phyloP scores from a whole-genome alignment of 2,113 vertebrate species.

The Lepus europaeus region DNA sequence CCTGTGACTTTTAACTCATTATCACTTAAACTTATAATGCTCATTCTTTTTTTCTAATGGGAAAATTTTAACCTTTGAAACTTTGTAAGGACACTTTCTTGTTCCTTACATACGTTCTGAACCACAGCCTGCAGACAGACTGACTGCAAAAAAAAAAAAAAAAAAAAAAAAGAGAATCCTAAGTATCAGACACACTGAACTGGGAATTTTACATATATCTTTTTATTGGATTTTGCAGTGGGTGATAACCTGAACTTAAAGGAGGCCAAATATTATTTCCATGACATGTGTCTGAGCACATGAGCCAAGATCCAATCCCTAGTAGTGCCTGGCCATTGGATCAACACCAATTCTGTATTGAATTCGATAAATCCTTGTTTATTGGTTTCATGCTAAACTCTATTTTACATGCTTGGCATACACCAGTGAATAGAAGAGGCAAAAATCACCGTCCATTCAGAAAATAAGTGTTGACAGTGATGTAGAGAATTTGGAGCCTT shows the following conservation, averaged over 20 bases:
- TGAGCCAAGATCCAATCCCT: background rate
- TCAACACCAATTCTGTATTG: background rate
- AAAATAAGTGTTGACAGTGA: background rate
- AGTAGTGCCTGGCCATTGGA: background rate
- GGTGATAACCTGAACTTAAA: background rate
- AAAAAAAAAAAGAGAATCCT: background rate
- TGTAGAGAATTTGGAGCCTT: background rate
- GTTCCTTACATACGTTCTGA: background rate
- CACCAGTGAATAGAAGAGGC: background rate
- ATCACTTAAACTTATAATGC: background rate
- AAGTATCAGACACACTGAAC: background rate
- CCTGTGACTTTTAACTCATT: background rate
- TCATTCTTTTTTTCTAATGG: background rate
- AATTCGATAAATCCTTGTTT: background rate
- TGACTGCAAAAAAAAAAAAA: too few species aligned
- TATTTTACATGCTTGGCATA: background rate
- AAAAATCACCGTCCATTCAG: background rate
- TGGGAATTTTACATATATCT: background rate
- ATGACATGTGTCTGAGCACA: background rate
- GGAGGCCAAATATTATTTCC: background rate
- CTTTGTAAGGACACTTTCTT: background rate
- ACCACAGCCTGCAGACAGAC: background rate
- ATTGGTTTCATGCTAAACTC: background rate
- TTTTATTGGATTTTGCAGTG: background rate
- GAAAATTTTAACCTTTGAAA: background rate